A percentile compares a stretch with the other conserved stretches of the same genome.
These are phyloP conservation scores for Drosophila parthenogenetica DNA, from an alignment of 2,888 invertebrate species.

Conservation along the genomic window DNA sequence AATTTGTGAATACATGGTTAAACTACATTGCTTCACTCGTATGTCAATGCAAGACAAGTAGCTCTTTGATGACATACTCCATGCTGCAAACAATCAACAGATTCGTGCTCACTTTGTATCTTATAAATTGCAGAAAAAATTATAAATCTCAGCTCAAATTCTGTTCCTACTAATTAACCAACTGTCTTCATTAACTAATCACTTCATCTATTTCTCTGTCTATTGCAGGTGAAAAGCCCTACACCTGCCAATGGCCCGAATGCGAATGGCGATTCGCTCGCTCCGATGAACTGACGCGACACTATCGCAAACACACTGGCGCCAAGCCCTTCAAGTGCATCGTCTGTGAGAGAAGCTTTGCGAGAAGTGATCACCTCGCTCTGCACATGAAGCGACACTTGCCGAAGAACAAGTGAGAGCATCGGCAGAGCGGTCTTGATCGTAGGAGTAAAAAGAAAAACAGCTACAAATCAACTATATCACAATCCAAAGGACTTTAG, in stretches of 20 bases:
- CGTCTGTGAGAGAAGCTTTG: conserved; percentile 97
- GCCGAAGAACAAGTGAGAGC: conserved; percentile 88
- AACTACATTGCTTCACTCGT: conserved; percentile 27
- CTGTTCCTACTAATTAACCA: no score
- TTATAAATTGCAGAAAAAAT: not conserved
- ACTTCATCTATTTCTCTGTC: conserved; percentile 26
- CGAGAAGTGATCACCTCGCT: conserved; percentile 97
- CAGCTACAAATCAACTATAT: conserved; percentile 67
- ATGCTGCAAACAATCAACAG: not conserved
- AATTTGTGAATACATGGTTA: conserved; percentile 52
- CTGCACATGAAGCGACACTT: conserved; percentile 98
- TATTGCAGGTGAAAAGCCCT: conserved; percentile 96
- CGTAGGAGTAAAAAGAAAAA: conserved; percentile 14
- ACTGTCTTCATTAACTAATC: conserved; percentile 1
- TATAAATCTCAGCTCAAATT: no score
- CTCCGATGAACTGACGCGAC: conserved; percentile 97
- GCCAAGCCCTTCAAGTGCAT: conserved; percentile 98
- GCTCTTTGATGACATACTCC: conserved; percentile 47
- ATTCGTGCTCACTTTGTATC: conserved; percentile 6
- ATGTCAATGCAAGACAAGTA: conserved; percentile 52
- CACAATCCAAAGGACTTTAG: conserved; percentile 84
- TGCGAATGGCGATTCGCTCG: conserved; percentile 99
- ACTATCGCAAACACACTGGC: conserved; percentile 98
- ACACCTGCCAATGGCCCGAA: conserved; percentile 98
- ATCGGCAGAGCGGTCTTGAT: conserved; percentile 3